Percentiles rank a stretch among this genome's conserved stretches.
phyloP scores from a whole-genome alignment of 2,113 vertebrate genomes.

The Maccullochella peelii region DNA sequence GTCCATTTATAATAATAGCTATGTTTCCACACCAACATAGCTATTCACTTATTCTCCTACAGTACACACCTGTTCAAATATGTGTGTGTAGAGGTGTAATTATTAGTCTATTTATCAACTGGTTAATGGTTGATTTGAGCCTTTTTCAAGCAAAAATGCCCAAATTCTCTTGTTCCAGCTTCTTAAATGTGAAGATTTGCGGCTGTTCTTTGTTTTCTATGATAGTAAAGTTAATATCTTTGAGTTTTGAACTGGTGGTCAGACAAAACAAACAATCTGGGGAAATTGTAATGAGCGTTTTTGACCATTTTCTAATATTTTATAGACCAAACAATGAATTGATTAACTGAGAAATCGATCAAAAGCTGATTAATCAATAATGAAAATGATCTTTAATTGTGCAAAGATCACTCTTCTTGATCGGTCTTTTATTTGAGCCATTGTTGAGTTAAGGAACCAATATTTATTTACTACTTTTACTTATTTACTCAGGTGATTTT shows the following conservation, averaged over 20 bases:
- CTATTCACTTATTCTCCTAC: neutral
- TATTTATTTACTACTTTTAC: neutral
- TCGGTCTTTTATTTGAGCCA: neutral
- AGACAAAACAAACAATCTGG: neutral
- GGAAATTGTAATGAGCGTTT: no score
- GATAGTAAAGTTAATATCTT: neutral
- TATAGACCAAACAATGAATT: no score
- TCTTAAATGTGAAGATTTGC: neutral
- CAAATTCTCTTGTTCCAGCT: neutral
- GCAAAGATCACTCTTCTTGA: neutral
- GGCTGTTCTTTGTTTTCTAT: neutral
- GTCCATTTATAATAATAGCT: neutral
- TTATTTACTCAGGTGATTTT: neutral
- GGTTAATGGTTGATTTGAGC: neutral
- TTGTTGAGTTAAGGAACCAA: neutral
- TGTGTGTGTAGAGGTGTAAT: neutral
- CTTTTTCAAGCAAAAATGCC: neutral
- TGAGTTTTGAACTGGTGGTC: neutral
- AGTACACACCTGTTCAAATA: neutral
- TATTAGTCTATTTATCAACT: neutral
- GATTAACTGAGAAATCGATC: no score
- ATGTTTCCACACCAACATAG: neutral
- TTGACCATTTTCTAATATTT: no score
- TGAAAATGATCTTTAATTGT: no score
- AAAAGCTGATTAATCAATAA: no score